phyloP scores from a whole-genome alignment of 2,888 invertebrate genomes.

The Epicampocera succincta region DNA sequence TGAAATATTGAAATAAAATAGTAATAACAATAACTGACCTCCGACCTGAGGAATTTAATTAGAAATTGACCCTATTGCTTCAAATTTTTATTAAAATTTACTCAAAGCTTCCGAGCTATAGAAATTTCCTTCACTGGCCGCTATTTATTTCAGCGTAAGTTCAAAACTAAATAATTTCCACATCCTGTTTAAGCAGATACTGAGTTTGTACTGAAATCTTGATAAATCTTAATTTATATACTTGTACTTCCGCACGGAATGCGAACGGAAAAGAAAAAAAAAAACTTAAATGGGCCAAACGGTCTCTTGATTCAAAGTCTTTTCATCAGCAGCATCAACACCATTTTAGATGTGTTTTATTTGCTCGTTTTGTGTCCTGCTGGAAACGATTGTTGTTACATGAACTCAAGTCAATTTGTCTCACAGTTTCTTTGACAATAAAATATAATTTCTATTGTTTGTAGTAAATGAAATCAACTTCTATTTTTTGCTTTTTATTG shows the following conservation, averaged over 20 bases:
- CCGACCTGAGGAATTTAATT: no score
- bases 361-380: neutral
- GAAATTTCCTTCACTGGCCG: no score
- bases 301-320: neutral
- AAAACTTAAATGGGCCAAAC: slow-evolving; percentile 25
- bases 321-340: slow-evolving; percentile 31
- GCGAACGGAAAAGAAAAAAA: neutral
- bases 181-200: no score
- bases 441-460: slow-evolving; percentile 58
- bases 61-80: no score
- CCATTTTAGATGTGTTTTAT: slow-evolving; percentile 11
- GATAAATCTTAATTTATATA: slow-evolving; percentile 50
- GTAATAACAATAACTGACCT: no score
- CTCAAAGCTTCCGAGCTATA: no score
- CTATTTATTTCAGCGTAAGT: no score
- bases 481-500: slow-evolving; percentile 28
- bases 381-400: neutral
- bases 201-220: slow-evolving; percentile 24
- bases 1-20: no score
- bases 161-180: no score
- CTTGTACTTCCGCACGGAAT: slow-evolving; percentile 18
- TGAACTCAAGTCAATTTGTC: neutral
- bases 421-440: slow-evolving; percentile 52
- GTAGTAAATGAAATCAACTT: slow-evolving; percentile 21
- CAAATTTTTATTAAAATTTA: no score